Evolutionary conservation across 2,888 invertebrate species (phyloP), one percentile per base, ranked within the genome.

Genomic region (Cheiracanthium punctorium): DNA sequence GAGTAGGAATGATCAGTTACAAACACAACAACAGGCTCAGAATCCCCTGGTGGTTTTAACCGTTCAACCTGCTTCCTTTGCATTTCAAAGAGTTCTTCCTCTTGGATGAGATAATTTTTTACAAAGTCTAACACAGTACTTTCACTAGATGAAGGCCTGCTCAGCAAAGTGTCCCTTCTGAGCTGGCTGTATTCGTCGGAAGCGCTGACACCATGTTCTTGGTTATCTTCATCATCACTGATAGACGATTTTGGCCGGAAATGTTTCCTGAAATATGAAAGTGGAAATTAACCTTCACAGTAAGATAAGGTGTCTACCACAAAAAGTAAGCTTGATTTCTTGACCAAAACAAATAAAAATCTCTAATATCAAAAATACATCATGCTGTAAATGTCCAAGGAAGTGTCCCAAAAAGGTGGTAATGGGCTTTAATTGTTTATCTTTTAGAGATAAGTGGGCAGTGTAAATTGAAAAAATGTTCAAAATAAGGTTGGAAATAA

Each of bases 231-330:
- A 64, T 80, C 70, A 67, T 77, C 71, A 17, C 52, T 69, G 67
- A 33, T 30, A 24, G 69, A 32, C 20, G 72, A 79, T 79, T 80
- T 85, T 58, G 84, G 84, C 74, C 84, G 79, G 79, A 79, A 85
- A 52, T 69, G 67, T 79, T 79, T 85, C 95, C 95, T 90, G 96
- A 95, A 91, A 95, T 94, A n/a, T n/a, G n/a, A n/a, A n/a, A n/a
- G n/a, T n/a, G n/a, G n/a, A n/a, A n/a, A n/a, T n/a, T n/a, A n/a
- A n/a, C n/a, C n/a, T n/a, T n/a, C n/a, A n/a, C n/a, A n/a, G n/a
- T n/a, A n/a, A n/a, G n/a, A n/a, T n/a, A n/a, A n/a, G n/a, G n/a
- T n/a, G n/a, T n/a, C n/a, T n/a, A n/a, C n/a, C n/a, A n/a, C n/a
- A n/a, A n/a, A n/a, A n/a, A n/a, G n/a, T n/a, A n/a, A n/a, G n/a